These are phyloP conservation scores for Ectropis grisescens DNA, from an alignment of 1,140 invertebrate species.

Conservation along the genomic window DNA sequence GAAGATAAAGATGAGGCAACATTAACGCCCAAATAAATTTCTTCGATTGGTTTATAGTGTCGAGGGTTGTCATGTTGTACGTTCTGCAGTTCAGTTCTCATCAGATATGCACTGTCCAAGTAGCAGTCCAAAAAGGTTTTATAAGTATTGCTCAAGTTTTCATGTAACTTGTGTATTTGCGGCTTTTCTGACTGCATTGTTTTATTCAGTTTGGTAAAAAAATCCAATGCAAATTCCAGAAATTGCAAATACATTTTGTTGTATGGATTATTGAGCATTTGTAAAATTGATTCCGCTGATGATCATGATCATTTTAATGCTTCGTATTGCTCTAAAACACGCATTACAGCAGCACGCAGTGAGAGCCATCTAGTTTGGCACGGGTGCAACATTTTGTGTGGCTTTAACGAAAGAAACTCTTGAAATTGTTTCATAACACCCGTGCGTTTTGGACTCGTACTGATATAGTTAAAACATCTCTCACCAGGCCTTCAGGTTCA, in stretches of 20 bases:
- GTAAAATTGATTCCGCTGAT: neutral
- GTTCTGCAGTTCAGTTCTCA: neutral
- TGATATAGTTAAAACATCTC: constrained; percentile 27
- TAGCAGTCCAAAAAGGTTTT: constrained; percentile 1
- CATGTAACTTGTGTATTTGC: neutral
- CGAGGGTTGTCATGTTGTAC: constrained; percentile 1
- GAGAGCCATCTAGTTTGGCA: constrained; percentile 48
- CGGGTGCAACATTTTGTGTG: constrained; percentile 32
- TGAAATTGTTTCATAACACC: constrained; percentile 25
- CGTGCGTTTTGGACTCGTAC: constrained; percentile 25
- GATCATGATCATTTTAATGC: neutral
- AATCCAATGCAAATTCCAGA: constrained; percentile 1
- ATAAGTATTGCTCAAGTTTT: neutral
- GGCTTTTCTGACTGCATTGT: constrained; percentile 1
- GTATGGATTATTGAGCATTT: neutral
- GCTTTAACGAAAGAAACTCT: constrained; percentile 24
- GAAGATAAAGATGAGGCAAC: neutral
- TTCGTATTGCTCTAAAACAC: constrained; percentile 34
- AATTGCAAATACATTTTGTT: constrained; percentile 1
- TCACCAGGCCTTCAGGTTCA: constrained; percentile 15
- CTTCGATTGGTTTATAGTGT: neutral
- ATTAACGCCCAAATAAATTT: neutral
- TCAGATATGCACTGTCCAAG: constrained; percentile 1
- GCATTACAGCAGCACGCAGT: constrained; percentile 25
- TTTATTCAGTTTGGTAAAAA: constrained; percentile 2